phyloP scores from a whole-genome alignment of 2,888 invertebrate genomes.

The Agrotis exclamationis region DNA sequence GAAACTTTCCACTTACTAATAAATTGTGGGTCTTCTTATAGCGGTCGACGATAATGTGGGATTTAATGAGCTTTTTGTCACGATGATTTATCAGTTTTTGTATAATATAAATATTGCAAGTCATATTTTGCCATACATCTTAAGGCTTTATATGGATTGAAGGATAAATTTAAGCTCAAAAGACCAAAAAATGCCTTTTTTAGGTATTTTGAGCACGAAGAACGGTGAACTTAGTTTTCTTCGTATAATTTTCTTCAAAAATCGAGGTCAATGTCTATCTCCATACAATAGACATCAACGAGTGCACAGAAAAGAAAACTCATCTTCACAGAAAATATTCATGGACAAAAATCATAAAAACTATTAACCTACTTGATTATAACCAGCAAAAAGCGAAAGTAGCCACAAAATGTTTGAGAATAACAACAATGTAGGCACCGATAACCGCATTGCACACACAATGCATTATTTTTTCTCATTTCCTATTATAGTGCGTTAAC shows the following conservation, averaged over 20 bases:
- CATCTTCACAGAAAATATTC: constrained; percentile 28
- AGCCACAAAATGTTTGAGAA: constrained; percentile 51
- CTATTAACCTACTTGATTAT: constrained; percentile 51
- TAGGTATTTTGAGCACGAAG: constrained; percentile 1
- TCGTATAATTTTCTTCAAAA: neutral
- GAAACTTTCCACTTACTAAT: constrained; percentile 62
- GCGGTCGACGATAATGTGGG: constrained; percentile 24
- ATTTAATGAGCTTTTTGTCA: constrained; percentile 41
- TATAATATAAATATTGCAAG: neutral
- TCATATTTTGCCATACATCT: neutral
- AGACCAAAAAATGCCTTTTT: neutral
- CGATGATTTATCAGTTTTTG: constrained; percentile 23
- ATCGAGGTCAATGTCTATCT: constrained; percentile 1
- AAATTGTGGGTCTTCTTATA: constrained; percentile 35
- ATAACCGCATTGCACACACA: constrained; percentile 52
- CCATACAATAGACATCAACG: constrained; percentile 77
- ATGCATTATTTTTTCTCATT: constrained; percentile 59
- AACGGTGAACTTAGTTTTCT: neutral
- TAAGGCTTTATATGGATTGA: neutral
- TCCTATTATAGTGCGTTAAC: constrained; percentile 54
- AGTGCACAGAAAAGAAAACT: constrained; percentile 38
- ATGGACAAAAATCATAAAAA: constrained; percentile 26
- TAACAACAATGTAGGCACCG: constrained; percentile 43
- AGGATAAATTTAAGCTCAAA: no score
- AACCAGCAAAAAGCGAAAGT: constrained; percentile 58